Evolutionary conservation across 2,888 invertebrate genomes (phyloP).

Genomic region (Sturmia bella): DNA sequence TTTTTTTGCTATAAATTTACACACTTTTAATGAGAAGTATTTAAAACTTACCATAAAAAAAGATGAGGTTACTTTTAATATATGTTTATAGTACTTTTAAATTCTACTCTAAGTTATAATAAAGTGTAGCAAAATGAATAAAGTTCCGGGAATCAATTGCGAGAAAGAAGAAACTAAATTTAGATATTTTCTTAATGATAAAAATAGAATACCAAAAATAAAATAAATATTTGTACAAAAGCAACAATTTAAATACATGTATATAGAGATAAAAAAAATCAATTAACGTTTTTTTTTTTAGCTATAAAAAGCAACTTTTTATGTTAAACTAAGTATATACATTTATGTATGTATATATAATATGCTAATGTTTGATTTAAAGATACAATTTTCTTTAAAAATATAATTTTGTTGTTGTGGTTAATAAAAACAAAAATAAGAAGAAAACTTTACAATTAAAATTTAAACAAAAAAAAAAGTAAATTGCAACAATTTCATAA

Average conservation of each 20-base stretch:
- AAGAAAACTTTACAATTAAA: constrained; percentile 1
- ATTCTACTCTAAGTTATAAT: constrained; percentile 40
- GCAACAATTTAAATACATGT: constrained; percentile 42
- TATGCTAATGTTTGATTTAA: too few species aligned
- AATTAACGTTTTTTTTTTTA: neutral
- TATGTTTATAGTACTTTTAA: constrained; percentile 34
- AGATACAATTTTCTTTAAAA: neutral
- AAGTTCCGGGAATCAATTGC: constrained; percentile 28
- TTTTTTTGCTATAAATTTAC: constrained; percentile 40
- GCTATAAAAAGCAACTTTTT: neutral
- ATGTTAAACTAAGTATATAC: neutral
- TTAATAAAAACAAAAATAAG: neutral
- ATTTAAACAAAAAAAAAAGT: constrained; percentile 23
- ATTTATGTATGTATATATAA: neutral
- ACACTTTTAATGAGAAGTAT: constrained; percentile 53
- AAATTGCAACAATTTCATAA: neutral
- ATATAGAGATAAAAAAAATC: neutral
- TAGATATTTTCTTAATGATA: constrained; percentile 17
- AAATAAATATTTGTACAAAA: constrained; percentile 43
- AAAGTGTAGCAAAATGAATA: constrained; percentile 43
- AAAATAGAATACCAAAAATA: constrained; percentile 36
- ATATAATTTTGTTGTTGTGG: too few species aligned
- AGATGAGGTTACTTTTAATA: constrained; percentile 49
- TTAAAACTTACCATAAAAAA: constrained; percentile 49
- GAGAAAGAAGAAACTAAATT: constrained; percentile 29